A percentile compares a stretch with the other conserved stretches of the same genome.
These are phyloP conservation scores for Dioctria linearis DNA, from an alignment of 2,888 invertebrate species.

Conservation along the genomic window DNA sequence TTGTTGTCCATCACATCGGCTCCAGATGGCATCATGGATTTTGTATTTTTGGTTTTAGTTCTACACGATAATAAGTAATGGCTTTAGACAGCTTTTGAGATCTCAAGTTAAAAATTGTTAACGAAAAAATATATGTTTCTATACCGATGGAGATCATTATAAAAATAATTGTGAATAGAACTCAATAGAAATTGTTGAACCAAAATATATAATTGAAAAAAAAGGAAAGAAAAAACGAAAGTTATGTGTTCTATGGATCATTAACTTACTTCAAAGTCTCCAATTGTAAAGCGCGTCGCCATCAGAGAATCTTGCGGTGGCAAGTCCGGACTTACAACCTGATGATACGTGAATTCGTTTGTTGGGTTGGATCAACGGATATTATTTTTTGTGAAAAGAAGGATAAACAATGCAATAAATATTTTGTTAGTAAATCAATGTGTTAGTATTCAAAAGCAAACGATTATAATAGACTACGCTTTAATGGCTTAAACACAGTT, in stretches of 20 bases:
- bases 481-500: too few species aligned
- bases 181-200: background rate
- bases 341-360: conserved; percentile 42
- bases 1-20: background rate
- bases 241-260: background rate
- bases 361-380: background rate
- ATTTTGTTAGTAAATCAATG: conserved; percentile 27
- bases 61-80: conserved; percentile 19
- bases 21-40: conserved; percentile 15
- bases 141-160: background rate
- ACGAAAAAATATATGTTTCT: too few species aligned
- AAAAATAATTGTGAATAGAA: background rate
- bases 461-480: too few species aligned
- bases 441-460: conserved; percentile 26
- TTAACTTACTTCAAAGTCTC: conserved; percentile 82
- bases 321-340: conserved; percentile 78
- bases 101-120: too few species aligned
- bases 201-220: too few species aligned
- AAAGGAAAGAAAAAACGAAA: background rate
- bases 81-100: background rate
- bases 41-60: conserved; percentile 20
- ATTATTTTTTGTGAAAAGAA: conserved; percentile 14
- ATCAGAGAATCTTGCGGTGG: conserved; percentile 74
- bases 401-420: conserved; percentile 17
- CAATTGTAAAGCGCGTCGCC: conserved; percentile 80